phyloP scores from a whole-genome alignment of 2,113 vertebrate genomes.

The Tachysurus fulvidraco region DNA sequence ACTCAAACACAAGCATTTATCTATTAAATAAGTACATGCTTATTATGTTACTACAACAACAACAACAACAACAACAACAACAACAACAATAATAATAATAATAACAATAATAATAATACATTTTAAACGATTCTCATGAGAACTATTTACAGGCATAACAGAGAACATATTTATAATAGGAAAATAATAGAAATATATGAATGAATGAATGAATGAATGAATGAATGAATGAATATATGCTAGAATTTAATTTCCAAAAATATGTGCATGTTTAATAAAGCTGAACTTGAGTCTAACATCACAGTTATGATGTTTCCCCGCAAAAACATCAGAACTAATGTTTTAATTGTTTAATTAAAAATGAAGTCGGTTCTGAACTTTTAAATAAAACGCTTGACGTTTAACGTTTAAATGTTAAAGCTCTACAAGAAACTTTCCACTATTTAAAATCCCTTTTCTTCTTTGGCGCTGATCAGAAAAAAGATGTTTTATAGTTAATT shows the following conservation, averaged over 20 bases:
- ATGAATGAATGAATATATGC: too few species aligned
- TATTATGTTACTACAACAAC: background rate
- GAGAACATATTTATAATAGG: background rate
- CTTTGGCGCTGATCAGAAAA: background rate
- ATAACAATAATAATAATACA: background rate
- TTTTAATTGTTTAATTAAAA: background rate
- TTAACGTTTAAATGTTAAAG: background rate
- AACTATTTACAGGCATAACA: background rate
- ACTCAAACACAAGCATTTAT: background rate
- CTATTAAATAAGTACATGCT: background rate
- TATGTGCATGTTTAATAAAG: background rate
- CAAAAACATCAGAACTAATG: background rate
- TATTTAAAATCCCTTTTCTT: background rate
- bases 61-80: background rate
- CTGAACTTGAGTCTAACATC: background rate
- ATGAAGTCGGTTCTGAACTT: background rate
- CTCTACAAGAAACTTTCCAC: background rate
- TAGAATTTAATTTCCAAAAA: background rate
- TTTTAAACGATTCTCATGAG: background rate
- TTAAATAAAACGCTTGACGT: background rate
- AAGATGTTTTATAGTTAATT: background rate
- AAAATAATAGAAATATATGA: too few species aligned
- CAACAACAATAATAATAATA: background rate
- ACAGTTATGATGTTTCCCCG: background rate
- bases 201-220: too few species aligned